phyloP scores from a whole-genome alignment of 1,140 invertebrate genomes.

The Melanaphis sacchari region DNA sequence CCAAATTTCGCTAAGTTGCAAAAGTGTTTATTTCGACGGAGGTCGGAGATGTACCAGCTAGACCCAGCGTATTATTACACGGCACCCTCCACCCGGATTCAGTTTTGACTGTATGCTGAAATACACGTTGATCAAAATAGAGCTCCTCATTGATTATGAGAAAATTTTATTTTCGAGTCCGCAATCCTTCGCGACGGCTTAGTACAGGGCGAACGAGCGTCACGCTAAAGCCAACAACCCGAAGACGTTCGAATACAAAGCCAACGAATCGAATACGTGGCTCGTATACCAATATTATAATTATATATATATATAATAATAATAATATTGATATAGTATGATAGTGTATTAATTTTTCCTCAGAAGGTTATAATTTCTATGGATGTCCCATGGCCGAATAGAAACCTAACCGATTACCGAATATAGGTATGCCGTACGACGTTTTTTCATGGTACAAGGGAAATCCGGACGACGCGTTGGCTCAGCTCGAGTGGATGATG shows the following conservation, averaged over 20 bases:
- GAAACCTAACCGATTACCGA: too few relatives aligned
- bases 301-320: neutral
- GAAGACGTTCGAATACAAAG: neutral
- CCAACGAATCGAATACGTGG: neutral
- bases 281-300: neutral
- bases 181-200: slow-evolving; percentile 15
- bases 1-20: too few relatives aligned
- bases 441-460: neutral
- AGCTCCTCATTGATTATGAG: neutral
- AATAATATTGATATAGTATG: neutral
- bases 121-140: neutral
- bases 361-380: neutral
- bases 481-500: neutral
- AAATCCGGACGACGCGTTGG: neutral
- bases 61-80: slow-evolving; percentile 29
- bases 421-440: neutral
- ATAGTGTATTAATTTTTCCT: neutral
- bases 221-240: neutral
- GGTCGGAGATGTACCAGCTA: neutral
- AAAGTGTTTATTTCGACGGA: too few relatives aligned
- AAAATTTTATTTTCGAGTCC: neutral
- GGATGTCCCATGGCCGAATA: neutral
- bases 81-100: neutral
- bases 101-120: slow-evolving; percentile 13
- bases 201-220: neutral